Conservation (phyloP, 2,797 vertebrate genomes). For the Gymnoscopelus microlampas region DNA sequence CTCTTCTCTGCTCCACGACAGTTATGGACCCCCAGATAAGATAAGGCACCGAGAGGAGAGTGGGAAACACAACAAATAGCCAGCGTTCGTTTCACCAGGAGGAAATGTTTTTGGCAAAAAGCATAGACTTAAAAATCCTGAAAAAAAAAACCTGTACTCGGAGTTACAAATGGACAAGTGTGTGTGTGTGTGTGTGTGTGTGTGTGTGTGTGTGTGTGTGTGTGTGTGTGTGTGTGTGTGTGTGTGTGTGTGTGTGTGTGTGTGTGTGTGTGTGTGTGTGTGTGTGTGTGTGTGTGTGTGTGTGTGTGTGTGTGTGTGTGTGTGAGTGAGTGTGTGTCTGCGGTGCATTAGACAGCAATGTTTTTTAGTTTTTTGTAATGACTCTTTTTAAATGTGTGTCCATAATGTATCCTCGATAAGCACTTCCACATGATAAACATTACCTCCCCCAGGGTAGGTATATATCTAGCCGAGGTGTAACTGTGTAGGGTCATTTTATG, state of each 20-base stretch:
- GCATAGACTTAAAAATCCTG: too few species aligned
- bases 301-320: constrained; percentile 6
- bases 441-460: constrained; percentile 33
- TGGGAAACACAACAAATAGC: constrained; percentile 54
- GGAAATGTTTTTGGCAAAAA: too few species aligned
- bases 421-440: constrained; percentile 42
- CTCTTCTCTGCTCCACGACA: constrained; percentile 55
- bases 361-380: too few species aligned
- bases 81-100: constrained; percentile 5
- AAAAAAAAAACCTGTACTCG: too few species aligned
- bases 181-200: constrained; percentile 7
- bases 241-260: background rate
- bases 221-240: constrained; percentile 13
- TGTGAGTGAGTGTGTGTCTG: background rate
- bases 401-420: constrained; percentile 14
- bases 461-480: constrained; percentile 16
- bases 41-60: constrained; percentile 46
- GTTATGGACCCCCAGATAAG: constrained; percentile 63
- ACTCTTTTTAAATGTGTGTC: background rate
- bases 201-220: constrained; percentile 6
- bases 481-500: constrained; percentile 16
- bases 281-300: constrained; percentile 8
- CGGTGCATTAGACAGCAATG: background rate
- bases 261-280: background rate
- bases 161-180: background rate